Evolutionary conservation across 2,113 vertebrate genomes (phyloP).

Genomic region (Gallinago undulata): DNA sequence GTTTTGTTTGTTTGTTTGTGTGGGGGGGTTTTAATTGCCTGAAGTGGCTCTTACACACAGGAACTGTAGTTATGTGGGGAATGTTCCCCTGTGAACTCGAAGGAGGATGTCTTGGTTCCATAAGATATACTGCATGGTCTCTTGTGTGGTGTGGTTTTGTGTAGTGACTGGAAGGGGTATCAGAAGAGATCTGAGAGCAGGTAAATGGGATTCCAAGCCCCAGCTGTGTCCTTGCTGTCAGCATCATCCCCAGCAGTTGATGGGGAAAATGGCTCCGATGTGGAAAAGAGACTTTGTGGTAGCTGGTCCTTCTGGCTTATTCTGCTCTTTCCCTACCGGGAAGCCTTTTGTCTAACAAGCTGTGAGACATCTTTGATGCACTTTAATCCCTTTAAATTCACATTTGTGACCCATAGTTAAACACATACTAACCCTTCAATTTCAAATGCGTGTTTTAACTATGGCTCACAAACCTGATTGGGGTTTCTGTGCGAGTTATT

Average conservation of each 20-base stretch:
- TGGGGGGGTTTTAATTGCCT: neutral
- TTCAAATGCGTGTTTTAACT: neutral
- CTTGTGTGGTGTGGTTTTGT: neutral
- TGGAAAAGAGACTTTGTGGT: neutral
- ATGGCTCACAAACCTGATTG: neutral
- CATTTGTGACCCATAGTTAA: neutral
- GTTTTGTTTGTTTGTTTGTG: neutral
- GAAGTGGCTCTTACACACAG: neutral
- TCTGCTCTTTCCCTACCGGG: neutral
- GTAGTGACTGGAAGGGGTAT: neutral
- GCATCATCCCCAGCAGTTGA: neutral
- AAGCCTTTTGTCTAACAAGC: neutral
- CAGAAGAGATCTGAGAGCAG: neutral
- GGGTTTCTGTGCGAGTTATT: neutral
- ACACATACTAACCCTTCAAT: too few relatives aligned
- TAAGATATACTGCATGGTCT: neutral
- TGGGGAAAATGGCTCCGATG: neutral
- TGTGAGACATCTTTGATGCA: neutral
- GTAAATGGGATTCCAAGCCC: neutral
- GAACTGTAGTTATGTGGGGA: neutral
- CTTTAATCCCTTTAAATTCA: neutral
- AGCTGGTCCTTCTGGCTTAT: neutral
- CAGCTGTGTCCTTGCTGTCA: accelerated
- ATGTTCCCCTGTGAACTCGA: accelerated
- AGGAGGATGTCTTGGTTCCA: neutral